Percentiles rank a stretch among this genome's conserved stretches.
Conservation (phyloP, 2,797 vertebrate species). For the Hoplostethus atlanticus region DNA sequence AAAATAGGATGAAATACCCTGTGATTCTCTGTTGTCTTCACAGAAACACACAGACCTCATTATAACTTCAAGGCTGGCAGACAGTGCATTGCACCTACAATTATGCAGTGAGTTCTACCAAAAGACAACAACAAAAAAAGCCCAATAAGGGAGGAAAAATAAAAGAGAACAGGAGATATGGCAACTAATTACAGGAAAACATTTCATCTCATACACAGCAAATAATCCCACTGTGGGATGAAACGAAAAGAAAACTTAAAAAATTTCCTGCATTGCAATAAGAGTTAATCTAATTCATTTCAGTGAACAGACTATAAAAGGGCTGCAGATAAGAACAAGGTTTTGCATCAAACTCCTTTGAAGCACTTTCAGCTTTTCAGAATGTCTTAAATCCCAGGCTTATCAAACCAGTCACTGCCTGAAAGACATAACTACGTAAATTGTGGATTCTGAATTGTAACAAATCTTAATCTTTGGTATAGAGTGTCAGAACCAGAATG, state of each 20-base stretch:
- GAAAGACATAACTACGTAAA: slow-evolving; percentile 11
- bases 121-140: slow-evolving; percentile 69
- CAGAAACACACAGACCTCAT: slow-evolving; percentile 82
- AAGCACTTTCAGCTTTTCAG: slow-evolving; percentile 16
- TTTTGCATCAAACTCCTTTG: slow-evolving; percentile 38
- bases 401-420: slow-evolving; percentile 22
- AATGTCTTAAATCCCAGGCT: slow-evolving; percentile 19
- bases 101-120: slow-evolving; percentile 71
- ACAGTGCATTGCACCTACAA: slow-evolving; percentile 79
- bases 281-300: slow-evolving; percentile 62
- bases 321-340: slow-evolving; percentile 41
- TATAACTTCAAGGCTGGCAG: slow-evolving; percentile 85
- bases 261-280: slow-evolving; percentile 54
- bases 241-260: slow-evolving; percentile 50
- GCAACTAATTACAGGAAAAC: slow-evolving; percentile 78
- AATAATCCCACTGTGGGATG: slow-evolving; percentile 65
- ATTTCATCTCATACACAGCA: slow-evolving; percentile 67
- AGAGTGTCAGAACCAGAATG: slow-evolving; percentile 22
- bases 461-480: slow-evolving; percentile 4
- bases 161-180: slow-evolving; percentile 64
- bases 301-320: slow-evolving; percentile 47
- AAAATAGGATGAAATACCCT: slow-evolving; percentile 80
- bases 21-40: slow-evolving; percentile 78
- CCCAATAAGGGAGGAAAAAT: slow-evolving; percentile 51
- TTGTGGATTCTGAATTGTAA: slow-evolving; percentile 15